phyloP scores from a whole-genome alignment of 2,113 vertebrate species.

The Eurypyga helias region DNA sequence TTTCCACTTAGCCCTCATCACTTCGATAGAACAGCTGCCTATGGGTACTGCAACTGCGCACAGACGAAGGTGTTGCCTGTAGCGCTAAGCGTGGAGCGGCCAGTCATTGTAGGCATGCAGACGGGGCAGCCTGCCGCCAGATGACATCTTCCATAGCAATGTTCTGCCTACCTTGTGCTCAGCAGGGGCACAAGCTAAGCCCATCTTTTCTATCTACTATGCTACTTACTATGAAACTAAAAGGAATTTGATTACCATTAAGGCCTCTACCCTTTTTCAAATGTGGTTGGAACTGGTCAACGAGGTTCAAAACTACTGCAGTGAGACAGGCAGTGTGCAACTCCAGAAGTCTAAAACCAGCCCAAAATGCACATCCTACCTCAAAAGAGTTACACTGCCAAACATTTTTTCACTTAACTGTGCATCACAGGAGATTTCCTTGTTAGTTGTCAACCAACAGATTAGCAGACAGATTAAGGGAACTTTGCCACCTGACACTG shows the following conservation, averaged over 20 bases:
- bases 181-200: background rate
- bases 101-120: background rate
- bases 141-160: background rate
- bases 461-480: background rate
- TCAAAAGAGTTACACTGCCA: background rate
- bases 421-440: background rate
- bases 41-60: background rate
- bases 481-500: background rate
- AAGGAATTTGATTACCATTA: background rate
- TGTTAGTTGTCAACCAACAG: background rate
- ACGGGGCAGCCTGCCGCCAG: background rate
- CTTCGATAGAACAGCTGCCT: background rate
- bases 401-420: background rate
- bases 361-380: background rate
- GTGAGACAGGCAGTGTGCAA: background rate
- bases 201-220: background rate
- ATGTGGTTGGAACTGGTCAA: background rate
- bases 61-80: background rate
- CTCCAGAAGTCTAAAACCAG: background rate
- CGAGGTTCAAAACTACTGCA: background rate
- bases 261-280: background rate
- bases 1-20: background rate
- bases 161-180: background rate
- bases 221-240: background rate
- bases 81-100: background rate